A percentile compares a stretch with the other conserved stretches of the same genome.
phyloP scores from a whole-genome alignment of 2,888 invertebrate genomes.

The Synergus laeviventris region DNA sequence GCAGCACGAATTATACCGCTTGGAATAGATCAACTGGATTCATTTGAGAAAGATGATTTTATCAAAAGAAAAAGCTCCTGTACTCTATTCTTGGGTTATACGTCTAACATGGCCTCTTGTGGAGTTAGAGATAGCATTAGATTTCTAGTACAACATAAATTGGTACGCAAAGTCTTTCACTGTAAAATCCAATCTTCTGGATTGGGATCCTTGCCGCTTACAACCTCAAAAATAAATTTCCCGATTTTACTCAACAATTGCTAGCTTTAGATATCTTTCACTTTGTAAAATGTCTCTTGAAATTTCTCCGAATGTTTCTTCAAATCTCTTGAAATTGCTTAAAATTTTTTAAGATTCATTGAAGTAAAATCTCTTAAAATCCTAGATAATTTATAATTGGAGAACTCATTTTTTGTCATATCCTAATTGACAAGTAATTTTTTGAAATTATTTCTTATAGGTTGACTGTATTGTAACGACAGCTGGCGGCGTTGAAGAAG shows the following conservation, averaged over 20 bases:
- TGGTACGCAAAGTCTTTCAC: constrained; percentile 77
- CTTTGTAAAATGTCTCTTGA: too few species aligned
- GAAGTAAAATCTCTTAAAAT: too few species aligned
- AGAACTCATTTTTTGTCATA: too few species aligned
- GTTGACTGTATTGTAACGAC: constrained; percentile 98
- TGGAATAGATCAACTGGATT: constrained; percentile 81
- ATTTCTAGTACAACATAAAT: constrained; percentile 90
- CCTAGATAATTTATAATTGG: too few species aligned
- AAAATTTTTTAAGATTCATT: too few species aligned
- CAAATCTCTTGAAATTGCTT: too few species aligned
- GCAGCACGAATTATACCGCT: constrained; percentile 81
- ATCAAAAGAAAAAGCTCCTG: constrained; percentile 88
- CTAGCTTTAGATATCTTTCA: too few species aligned
- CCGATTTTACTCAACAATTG: too few species aligned
- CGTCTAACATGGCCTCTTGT: constrained; percentile 97
- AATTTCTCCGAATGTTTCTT: too few species aligned
- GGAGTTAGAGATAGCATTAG: constrained; percentile 94
- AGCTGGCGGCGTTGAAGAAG: constrained; percentile 99
- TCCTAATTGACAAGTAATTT: not conserved
- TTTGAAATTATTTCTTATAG: constrained; percentile 71
- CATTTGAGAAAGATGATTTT: constrained; percentile 87
- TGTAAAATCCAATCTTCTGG: not conserved
- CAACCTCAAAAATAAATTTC: not conserved
- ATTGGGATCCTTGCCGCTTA: not conserved
- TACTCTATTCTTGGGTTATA: constrained; percentile 97